phyloP scores from a whole-genome alignment of 2,888 invertebrate genomes.

The Epistrophe eligans region DNA sequence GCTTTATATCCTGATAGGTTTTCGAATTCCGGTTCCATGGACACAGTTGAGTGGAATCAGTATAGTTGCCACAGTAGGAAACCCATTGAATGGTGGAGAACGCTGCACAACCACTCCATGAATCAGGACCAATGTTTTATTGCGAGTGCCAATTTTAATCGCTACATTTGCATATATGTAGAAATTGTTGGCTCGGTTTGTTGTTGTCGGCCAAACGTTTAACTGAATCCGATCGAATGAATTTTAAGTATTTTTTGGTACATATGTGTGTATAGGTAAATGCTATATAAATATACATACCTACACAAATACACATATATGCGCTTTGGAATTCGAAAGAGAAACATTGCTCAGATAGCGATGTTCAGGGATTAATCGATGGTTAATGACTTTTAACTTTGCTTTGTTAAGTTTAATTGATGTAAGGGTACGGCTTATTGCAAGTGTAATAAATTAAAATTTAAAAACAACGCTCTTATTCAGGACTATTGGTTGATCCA shows the following conservation, averaged over 20 bases:
- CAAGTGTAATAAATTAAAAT: conserved; percentile 26
- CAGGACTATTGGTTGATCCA: neutral
- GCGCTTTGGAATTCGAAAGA: conserved; percentile 51
- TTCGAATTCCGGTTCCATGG: conserved; percentile 72
- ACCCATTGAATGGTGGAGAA: conserved; percentile 38
- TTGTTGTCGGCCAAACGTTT: conserved; percentile 56
- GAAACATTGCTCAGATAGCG: conserved; percentile 55
- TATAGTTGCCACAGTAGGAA: conserved; percentile 51
- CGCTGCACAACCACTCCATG: conserved; percentile 15
- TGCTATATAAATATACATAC: neutral
- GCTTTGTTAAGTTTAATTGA: conserved; percentile 53
- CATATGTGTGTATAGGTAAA: neutral
- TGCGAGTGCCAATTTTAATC: conserved; percentile 72
- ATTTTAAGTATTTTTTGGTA: conserved; percentile 46
- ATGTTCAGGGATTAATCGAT: conserved; percentile 71
- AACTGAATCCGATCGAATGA: conserved; percentile 67
- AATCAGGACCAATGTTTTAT: conserved; percentile 68
- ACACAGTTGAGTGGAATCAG: conserved; percentile 66
- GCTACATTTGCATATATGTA: conserved; percentile 68
- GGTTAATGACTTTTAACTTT: conserved; percentile 71
- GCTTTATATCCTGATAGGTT: conserved; percentile 76
- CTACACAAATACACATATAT: neutral
- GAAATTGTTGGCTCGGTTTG: conserved; percentile 39
- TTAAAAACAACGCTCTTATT: conserved; percentile 7
- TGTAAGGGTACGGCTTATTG: conserved; percentile 17